Conservation (phyloP, 2,113 vertebrate genomes). For the Neotragus pygmaeus region DNA sequence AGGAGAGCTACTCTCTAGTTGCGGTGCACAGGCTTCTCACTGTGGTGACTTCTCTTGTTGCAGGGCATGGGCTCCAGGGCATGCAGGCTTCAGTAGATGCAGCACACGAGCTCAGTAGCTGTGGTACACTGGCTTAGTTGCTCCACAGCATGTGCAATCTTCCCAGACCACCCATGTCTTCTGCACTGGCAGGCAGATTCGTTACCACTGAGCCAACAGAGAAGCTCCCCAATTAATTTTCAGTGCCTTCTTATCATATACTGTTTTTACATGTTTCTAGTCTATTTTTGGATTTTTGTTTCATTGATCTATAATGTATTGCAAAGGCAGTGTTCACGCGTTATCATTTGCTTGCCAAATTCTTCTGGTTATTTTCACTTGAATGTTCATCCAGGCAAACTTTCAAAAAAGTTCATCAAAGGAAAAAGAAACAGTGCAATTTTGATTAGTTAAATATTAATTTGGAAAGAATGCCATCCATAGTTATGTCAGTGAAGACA, state of each 20-base stretch:
- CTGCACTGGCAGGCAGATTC: not conserved
- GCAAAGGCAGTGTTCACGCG: not conserved
- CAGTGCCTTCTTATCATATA: not conserved
- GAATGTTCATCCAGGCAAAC: not conserved
- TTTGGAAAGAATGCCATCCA: not conserved
- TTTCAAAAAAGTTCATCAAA: not conserved
- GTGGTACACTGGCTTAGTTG: not conserved
- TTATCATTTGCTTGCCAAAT: not conserved
- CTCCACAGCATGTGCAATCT: accelerated
- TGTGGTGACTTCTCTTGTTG: not conserved
- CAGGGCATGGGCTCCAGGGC: not conserved
- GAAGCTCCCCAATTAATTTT: not conserved
- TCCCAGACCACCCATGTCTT: not conserved
- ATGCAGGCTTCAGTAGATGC: not conserved
- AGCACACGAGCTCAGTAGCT: not conserved
- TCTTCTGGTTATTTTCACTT: not conserved
- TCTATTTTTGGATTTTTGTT: not conserved
- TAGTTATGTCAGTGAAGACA: not conserved
- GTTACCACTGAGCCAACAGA: not conserved
- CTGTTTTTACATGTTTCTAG: not conserved
- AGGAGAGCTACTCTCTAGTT: not conserved
- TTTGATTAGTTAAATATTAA: not conserved
- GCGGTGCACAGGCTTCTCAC: not conserved
- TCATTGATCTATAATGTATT: not conserved
- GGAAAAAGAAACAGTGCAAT: not conserved